Evolutionary conservation across 2,113 vertebrate genomes (phyloP).

Genomic region (Leptodactylus fuscus): DNA sequence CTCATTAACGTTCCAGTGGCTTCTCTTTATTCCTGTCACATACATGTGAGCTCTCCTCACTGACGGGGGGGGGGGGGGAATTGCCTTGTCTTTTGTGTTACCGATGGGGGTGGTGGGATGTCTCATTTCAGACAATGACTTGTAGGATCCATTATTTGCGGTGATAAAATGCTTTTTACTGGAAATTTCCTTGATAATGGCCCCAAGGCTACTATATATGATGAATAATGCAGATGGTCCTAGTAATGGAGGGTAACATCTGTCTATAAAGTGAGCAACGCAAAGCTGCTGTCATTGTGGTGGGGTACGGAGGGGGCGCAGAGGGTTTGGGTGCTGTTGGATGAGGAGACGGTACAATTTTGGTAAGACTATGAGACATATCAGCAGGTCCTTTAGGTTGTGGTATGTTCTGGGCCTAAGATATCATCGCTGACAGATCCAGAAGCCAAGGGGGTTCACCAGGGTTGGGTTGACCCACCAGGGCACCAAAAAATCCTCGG

Average conservation of each 20-base stretch:
- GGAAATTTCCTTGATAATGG: background rate
- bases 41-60: background rate
- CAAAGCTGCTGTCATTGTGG: background rate
- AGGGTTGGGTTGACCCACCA: too few relatives aligned
- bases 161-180: constrained; percentile 3
- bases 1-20: constrained; percentile 19
- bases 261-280: background rate
- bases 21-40: constrained; percentile 16
- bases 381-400: too few relatives aligned
- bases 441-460: too few relatives aligned
- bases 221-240: background rate
- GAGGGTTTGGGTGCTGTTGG: too few relatives aligned
- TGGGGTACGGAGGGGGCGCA: too few relatives aligned
- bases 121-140: background rate
- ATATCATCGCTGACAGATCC: too few relatives aligned
- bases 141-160: background rate
- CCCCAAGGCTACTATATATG: background rate
- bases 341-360: too few relatives aligned
- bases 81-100: too few relatives aligned
- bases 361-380: too few relatives aligned
- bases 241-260: background rate
- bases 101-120: background rate
- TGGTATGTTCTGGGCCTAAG: too few relatives aligned
- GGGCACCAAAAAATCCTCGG: too few relatives aligned
- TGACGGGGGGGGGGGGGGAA: background rate